These are phyloP conservation scores for Heliopora coerulea DNA, from an alignment of 92 coral and sea anemone genomes.

Conservation along the genomic window DNA sequence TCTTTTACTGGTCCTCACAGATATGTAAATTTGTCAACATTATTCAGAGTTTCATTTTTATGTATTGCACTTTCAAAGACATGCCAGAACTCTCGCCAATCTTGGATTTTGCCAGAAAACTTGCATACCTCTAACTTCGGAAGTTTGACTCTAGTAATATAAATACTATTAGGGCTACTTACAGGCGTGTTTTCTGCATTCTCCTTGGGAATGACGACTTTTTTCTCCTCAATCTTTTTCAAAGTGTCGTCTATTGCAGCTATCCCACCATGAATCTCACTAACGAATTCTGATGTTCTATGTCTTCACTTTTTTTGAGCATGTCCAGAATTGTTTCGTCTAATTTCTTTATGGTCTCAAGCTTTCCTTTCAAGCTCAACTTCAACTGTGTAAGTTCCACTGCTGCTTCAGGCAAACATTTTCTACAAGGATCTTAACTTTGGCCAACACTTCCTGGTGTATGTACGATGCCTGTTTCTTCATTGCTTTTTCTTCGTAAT, in stretches of 20 bases:
- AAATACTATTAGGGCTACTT: slow-evolving; percentile 1
- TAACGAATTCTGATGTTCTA: not conserved
- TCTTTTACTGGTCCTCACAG: slow-evolving; percentile 37
- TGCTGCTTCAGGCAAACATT: not conserved
- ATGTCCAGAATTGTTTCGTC: slow-evolving; percentile 36
- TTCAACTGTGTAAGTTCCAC: slow-evolving; percentile 35
- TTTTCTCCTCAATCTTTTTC: no score
- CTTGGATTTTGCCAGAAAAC: slow-evolving; percentile 44
- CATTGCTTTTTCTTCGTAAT: slow-evolving; percentile 18
- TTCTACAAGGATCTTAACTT: not conserved
- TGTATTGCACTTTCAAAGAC: slow-evolving; percentile 51
- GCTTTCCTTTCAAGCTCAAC: slow-evolving; percentile 34
- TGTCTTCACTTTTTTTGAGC: slow-evolving; percentile 12
- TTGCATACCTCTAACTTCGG: slow-evolving; percentile 28
- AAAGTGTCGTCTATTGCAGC: slow-evolving; percentile 21
- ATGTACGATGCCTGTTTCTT: slow-evolving; percentile 30
- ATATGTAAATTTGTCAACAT: slow-evolving; percentile 42
- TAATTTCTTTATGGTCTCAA: slow-evolving; percentile 35
- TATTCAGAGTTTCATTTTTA: slow-evolving; percentile 41
- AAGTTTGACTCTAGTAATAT: not conserved
- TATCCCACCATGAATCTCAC: not conserved
- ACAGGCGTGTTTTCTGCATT: not conserved
- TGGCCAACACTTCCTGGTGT: slow-evolving; percentile 16
- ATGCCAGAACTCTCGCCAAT: slow-evolving; percentile 63
- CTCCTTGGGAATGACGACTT: slow-evolving; percentile 1